Conservation (phyloP, 2,888 invertebrate genomes). For the Pocota personata region DNA sequence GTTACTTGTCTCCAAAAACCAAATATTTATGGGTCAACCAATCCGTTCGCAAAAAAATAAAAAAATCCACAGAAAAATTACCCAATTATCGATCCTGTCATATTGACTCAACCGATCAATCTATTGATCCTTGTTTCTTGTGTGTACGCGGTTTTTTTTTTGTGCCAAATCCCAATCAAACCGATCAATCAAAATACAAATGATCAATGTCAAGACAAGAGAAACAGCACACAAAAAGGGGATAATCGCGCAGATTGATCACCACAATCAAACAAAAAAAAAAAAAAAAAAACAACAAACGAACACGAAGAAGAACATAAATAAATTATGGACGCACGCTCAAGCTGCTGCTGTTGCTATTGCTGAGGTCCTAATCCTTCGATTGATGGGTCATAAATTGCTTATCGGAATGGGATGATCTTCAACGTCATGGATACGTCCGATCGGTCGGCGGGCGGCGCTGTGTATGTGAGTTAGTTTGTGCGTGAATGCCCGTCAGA, state of each 20-base stretch:
- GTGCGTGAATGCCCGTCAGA: conserved; percentile 25
- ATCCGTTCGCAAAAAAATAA: not conserved
- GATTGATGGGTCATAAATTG: conserved; percentile 60
- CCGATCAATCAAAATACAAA: conserved; percentile 59
- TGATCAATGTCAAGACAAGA: conserved; percentile 43
- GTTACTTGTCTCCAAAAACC: too few relatives aligned
- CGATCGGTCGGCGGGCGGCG: not conserved
- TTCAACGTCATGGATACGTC: conserved; percentile 34
- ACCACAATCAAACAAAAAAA: not conserved
- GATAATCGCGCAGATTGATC: conserved; percentile 38
- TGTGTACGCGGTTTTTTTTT: not conserved
- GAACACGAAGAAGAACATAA: not conserved
- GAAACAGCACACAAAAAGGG: not conserved
- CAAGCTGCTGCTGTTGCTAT: conserved; percentile 11
- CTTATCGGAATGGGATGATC: conserved; percentile 52
- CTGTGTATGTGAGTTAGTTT: not conserved
- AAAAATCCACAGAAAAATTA: not conserved
- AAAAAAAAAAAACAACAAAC: not conserved
- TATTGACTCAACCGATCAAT: conserved; percentile 24
- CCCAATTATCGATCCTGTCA: conserved; percentile 36
- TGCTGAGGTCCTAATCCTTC: conserved; percentile 35
- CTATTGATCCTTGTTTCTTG: conserved; percentile 5
- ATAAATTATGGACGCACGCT: conserved; percentile 47
- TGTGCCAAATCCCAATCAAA: conserved; percentile 16
- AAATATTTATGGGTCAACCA: not conserved